phyloP scores from a whole-genome alignment of 2,797 vertebrate genomes.

The Schizopygopsis pylzovi region DNA sequence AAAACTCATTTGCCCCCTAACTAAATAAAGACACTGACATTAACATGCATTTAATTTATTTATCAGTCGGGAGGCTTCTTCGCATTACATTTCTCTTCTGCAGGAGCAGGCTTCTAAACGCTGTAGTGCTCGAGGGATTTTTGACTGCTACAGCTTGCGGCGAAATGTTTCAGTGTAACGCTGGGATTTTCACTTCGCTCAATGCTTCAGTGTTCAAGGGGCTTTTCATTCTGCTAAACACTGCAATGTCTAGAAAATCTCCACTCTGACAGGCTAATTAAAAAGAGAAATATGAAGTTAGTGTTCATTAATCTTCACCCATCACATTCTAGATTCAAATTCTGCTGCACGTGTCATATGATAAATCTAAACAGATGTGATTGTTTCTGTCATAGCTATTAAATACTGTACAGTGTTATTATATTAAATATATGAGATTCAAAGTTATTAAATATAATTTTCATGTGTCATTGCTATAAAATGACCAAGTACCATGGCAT shows the following conservation, averaged over 20 bases:
- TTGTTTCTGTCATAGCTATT: neutral
- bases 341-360: neutral
- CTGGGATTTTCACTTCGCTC: conserved; percentile 4
- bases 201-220: neutral
- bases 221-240: conserved; percentile 17
- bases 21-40: neutral
- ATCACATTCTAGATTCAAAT: neutral
- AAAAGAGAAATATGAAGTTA: conserved; percentile 11
- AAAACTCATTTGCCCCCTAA: neutral
- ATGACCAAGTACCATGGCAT: neutral
- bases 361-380: neutral
- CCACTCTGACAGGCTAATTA: neutral
- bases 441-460: neutral
- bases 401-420: neutral
- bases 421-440: neutral
- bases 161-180: neutral
- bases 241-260: neutral
- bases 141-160: neutral
- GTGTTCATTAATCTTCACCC: neutral
- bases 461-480: neutral
- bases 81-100: neutral
- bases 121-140: neutral
- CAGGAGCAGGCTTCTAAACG: neutral
- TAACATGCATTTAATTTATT: neutral
- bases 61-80: neutral